phyloP scores from a whole-genome alignment of 2,888 invertebrate genomes.

The Rhogogaster chlorosoma region DNA sequence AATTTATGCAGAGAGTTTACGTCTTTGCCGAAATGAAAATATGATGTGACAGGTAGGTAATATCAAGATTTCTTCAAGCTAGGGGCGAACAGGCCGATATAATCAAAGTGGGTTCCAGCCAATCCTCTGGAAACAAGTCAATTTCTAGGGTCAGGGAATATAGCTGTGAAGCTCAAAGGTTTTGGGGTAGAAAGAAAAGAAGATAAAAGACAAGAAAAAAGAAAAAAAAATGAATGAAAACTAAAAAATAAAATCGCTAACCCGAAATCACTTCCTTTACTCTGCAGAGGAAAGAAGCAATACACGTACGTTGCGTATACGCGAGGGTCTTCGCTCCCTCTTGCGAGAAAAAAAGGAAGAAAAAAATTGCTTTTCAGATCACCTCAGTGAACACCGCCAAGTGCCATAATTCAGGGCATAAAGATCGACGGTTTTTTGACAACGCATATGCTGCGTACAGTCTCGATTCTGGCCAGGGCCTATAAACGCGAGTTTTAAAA shows the following conservation, averaged over 20 bases:
- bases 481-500: neutral
- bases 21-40: neutral
- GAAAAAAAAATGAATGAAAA: neutral
- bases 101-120: neutral
- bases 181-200: neutral
- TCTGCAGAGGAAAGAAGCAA: neutral
- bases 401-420: neutral
- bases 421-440: neutral
- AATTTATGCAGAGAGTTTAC: too few relatives aligned
- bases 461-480: neutral
- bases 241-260: neutral
- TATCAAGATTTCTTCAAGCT: neutral
- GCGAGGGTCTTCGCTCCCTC: neutral
- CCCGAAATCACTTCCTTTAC: constrained; percentile 5
- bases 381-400: neutral
- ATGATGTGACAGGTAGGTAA: neutral
- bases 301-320: neutral
- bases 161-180: constrained; percentile 14
- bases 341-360: neutral
- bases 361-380: neutral
- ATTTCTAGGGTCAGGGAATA: constrained; percentile 1
- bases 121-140: neutral
- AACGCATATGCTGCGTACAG: neutral
- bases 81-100: neutral
- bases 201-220: neutral